phyloP scores from a whole-genome alignment of 35 echinoderm and acorn worm genomes.

The Chiridota heheva region DNA sequence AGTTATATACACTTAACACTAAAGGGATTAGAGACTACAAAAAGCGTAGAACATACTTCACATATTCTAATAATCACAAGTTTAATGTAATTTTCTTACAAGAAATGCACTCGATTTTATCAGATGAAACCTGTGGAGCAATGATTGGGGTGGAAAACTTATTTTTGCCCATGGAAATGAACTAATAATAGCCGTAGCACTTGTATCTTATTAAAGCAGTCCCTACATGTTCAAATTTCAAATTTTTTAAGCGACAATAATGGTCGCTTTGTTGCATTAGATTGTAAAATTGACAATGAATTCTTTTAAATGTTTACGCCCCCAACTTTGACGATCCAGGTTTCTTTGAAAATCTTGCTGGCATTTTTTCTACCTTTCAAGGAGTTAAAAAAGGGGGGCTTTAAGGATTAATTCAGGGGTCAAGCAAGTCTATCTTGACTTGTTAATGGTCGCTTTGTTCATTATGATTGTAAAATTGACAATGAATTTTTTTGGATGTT shows the following conservation, averaged over 20 bases:
- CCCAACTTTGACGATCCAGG: constrained; percentile 21
- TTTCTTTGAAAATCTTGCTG: no score
- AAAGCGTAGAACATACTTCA: not conserved
- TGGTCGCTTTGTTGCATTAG: not conserved
- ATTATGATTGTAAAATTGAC: not conserved
- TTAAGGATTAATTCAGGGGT: no score
- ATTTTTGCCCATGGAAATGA: not conserved
- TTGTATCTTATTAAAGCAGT: constrained; percentile 1
- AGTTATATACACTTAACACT: not conserved
- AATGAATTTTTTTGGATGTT: not conserved
- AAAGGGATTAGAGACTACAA: not conserved
- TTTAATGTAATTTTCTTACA: not conserved
- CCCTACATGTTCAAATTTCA: constrained; percentile 1
- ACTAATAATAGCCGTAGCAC: constrained; percentile 7
- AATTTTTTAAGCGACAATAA: not conserved
- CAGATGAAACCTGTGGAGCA: not conserved
- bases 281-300: not conserved
- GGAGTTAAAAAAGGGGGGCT: no score
- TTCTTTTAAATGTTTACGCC: constrained; percentile 3
- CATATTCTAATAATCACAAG: not conserved
- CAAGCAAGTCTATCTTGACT: no score
- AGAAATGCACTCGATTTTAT: not conserved
- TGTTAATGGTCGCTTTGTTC: not conserved
- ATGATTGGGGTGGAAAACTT: not conserved
- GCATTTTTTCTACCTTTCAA: no score